Conservation (phyloP, 2,113 vertebrate species). For the Thalassoma bifasciatum region DNA sequence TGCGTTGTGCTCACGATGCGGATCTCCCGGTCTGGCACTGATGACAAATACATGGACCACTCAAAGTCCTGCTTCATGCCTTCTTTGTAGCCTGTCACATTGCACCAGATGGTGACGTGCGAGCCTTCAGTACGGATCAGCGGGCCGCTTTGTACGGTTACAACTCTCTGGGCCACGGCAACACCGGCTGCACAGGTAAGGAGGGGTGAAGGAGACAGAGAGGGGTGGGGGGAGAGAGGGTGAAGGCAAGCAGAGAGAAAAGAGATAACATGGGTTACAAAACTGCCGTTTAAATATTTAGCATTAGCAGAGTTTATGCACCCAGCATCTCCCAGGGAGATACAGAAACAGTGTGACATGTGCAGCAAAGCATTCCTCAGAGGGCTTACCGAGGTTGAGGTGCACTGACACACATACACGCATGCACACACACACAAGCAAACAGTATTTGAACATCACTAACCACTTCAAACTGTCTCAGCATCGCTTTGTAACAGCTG, state of each 20-base stretch:
- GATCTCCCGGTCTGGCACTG: slow-evolving; percentile 88
- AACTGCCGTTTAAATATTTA: slow-evolving; percentile 71
- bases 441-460: slow-evolving; percentile 10
- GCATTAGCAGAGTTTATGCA: slow-evolving; percentile 34
- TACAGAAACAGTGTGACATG: slow-evolving; percentile 50
- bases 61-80: slow-evolving; percentile 90
- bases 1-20: slow-evolving; percentile 94
- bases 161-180: slow-evolving; percentile 87
- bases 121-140: slow-evolving; percentile 91
- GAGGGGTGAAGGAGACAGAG: background rate
- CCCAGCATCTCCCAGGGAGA: slow-evolving; percentile 47
- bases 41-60: slow-evolving; percentile 93
- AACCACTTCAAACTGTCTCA: slow-evolving; percentile 51
- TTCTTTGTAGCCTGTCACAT: slow-evolving; percentile 89
- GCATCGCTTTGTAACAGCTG: slow-evolving; percentile 44
- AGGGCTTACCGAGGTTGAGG: slow-evolving; percentile 37
- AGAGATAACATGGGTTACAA: slow-evolving; percentile 63
- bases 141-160: slow-evolving; percentile 89
- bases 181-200: slow-evolving; percentile 65
- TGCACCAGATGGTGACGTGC: slow-evolving; percentile 94
- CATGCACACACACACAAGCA: slow-evolving; percentile 8
- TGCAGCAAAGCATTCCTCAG: slow-evolving; percentile 57
- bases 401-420: slow-evolving; percentile 17
- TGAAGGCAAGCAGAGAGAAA: slow-evolving; percentile 21
- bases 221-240: background rate